Evolutionary conservation across 2,113 vertebrate species (phyloP).

Genomic region (Neolamprologus falcicula): DNA sequence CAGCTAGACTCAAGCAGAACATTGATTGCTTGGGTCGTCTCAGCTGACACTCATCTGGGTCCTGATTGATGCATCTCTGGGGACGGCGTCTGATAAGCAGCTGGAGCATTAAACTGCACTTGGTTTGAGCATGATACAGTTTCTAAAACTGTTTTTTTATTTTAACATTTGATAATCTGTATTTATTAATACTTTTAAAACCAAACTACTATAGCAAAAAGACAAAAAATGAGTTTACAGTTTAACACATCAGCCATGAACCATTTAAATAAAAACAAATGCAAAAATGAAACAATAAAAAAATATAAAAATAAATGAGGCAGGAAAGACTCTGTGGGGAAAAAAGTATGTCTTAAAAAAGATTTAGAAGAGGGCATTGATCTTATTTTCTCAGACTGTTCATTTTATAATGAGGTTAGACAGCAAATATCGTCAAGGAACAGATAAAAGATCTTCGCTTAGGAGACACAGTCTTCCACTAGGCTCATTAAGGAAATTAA

Average conservation of each 20-base stretch:
- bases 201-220: neutral
- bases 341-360: neutral
- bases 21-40: slow-evolving; percentile 5
- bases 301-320: neutral
- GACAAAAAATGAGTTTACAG: neutral
- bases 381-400: neutral
- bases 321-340: neutral
- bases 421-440: neutral
- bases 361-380: neutral
- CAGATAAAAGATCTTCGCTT: neutral
- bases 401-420: neutral
- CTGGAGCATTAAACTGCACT: neutral
- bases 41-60: neutral
- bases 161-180: neutral
- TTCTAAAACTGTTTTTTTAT: neutral
- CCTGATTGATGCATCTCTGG: neutral
- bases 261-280: neutral
- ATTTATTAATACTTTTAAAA: neutral
- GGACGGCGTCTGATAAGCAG: neutral
- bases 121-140: neutral
- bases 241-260: neutral
- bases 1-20: slow-evolving; percentile 7
- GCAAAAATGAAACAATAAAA: neutral
- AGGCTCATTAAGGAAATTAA: neutral
- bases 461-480: neutral